Conservation (phyloP, 2,113 vertebrate species). For the Tupaia chinensis region DNA sequence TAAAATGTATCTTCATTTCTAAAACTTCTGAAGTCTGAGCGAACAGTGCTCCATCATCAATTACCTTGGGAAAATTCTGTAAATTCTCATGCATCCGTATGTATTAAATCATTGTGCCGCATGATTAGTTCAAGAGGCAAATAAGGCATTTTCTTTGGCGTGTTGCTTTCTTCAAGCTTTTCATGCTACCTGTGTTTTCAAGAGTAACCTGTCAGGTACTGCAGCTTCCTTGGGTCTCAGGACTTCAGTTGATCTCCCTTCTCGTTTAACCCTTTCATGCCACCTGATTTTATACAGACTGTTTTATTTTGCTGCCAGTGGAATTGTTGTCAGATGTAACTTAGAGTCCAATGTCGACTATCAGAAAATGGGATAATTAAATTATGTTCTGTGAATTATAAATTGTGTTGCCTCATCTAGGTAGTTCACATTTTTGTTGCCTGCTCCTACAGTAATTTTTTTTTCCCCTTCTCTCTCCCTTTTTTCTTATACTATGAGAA, state of each 20-base stretch:
- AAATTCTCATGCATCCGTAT: neutral
- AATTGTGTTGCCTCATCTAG: slow-evolving; percentile 84
- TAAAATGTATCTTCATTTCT: slow-evolving; percentile 46
- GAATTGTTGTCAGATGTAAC: neutral
- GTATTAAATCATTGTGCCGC: neutral
- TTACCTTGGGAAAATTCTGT: neutral
- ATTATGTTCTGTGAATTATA: slow-evolving; percentile 83
- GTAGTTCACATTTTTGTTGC: slow-evolving; percentile 82
- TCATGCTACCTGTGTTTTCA: slow-evolving; percentile 63
- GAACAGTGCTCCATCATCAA: neutral
- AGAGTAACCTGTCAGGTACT: slow-evolving; percentile 54
- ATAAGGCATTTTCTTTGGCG: slow-evolving; percentile 16
- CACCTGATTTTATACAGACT: slow-evolving; percentile 29
- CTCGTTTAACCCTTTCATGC: slow-evolving; percentile 72
- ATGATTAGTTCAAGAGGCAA: neutral
- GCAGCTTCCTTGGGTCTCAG: slow-evolving; percentile 69
- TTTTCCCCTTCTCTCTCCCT: slow-evolving; percentile 46
- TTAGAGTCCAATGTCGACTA: slow-evolving; percentile 58
- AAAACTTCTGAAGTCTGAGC: slow-evolving; percentile 50
- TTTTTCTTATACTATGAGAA: slow-evolving; percentile 84
- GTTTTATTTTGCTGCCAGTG: slow-evolving; percentile 66
- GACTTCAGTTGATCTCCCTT: slow-evolving; percentile 45
- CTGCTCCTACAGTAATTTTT: slow-evolving; percentile 73
- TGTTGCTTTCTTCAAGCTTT: slow-evolving; percentile 72
- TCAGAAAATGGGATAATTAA: slow-evolving; percentile 81